Evolutionary conservation across 2,797 vertebrate genomes (phyloP).

Genomic region (Argyrosomus regius): DNA sequence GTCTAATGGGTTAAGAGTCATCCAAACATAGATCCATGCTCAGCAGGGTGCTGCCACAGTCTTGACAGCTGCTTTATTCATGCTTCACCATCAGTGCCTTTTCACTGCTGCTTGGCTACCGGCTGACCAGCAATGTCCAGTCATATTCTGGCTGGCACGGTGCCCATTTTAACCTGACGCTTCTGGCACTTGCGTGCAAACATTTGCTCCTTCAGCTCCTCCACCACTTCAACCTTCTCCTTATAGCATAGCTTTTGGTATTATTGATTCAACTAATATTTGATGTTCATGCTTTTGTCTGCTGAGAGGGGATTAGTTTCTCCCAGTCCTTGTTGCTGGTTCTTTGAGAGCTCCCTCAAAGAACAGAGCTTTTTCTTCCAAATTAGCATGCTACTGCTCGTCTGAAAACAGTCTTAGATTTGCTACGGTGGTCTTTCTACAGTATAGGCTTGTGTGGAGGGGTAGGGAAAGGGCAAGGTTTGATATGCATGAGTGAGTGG

Average conservation of each 20-base stretch:
- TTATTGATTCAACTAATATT: constrained; percentile 11
- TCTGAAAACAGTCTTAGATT: constrained; percentile 20
- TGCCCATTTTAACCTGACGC: background rate
- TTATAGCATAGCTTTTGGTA: background rate
- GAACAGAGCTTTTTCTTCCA: constrained; percentile 16
- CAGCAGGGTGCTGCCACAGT: background rate
- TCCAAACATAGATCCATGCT: background rate
- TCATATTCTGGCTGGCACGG: background rate
- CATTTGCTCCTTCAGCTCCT: background rate
- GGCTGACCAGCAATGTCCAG: background rate
- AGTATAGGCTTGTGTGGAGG: background rate
- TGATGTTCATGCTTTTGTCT: background rate
- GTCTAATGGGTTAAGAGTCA: no score
- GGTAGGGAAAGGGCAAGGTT: background rate
- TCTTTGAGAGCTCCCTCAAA: constrained; percentile 14
- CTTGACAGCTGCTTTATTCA: background rate
- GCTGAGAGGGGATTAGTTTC: constrained; percentile 4
- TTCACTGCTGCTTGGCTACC: background rate
- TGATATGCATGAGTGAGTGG: constrained; percentile 33
- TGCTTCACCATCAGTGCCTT: background rate
- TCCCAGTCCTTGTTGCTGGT: background rate
- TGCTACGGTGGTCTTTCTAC: background rate
- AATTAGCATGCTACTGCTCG: constrained; percentile 14
- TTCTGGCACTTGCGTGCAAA: background rate
- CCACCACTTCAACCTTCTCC: background rate